phyloP scores from a whole-genome alignment of 2,888 invertebrate genomes.

The Aphrophora alni region DNA sequence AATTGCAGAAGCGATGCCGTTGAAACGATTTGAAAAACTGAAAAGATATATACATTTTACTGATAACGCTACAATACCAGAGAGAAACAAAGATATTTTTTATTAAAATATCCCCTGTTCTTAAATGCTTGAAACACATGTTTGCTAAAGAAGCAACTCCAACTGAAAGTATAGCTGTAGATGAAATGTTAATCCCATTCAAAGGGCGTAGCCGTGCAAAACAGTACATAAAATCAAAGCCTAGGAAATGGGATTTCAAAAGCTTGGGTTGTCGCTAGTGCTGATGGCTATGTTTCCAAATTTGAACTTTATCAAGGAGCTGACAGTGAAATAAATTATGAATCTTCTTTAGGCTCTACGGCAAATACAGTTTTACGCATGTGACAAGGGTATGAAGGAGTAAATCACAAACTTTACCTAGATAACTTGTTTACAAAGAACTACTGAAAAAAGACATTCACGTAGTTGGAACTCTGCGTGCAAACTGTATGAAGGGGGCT shows the following conservation, averaged over 20 bases:
- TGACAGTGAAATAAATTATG: neutral
- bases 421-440: conserved; percentile 37
- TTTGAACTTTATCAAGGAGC: conserved; percentile 46
- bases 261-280: conserved; percentile 42
- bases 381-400: conserved; percentile 24
- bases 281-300: conserved; percentile 43
- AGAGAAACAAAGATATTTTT: conserved; percentile 40
- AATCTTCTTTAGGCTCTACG: conserved; percentile 10
- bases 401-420: conserved; percentile 33
- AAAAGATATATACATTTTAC: conserved; percentile 41
- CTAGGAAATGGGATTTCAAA: conserved; percentile 44
- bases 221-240: conserved; percentile 41
- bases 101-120: conserved; percentile 30
- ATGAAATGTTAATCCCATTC: conserved; percentile 46
- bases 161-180: conserved; percentile 42
- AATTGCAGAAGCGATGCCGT: conserved; percentile 39
- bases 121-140: conserved; percentile 33
- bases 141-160: conserved; percentile 38
- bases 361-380: conserved; percentile 10
- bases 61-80: conserved; percentile 36
- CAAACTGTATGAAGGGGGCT: conserved; percentile 7
- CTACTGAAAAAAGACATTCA: conserved; percentile 25
- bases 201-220: conserved; percentile 44
- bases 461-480: conserved; percentile 24
- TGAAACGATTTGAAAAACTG: conserved; percentile 41